Evolutionary conservation across 1,140 invertebrate genomes (phyloP).

Genomic region (Palaemon carinicauda): DNA sequence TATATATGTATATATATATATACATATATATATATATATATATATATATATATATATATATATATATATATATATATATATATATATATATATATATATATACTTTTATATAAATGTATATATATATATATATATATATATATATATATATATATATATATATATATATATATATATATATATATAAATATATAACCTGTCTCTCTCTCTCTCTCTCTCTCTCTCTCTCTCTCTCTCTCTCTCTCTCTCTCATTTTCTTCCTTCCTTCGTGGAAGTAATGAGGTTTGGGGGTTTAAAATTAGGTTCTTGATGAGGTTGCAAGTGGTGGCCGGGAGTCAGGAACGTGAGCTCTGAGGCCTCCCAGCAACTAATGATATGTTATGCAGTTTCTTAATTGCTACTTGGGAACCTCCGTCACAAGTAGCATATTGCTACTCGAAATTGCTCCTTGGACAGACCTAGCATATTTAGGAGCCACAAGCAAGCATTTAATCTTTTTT

Average conservation of each 20-base stretch:
- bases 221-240: background rate
- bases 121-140: background rate
- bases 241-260: background rate
- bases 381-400: background rate
- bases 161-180: constrained; percentile 5
- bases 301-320: background rate
- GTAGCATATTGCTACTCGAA: too few relatives aligned
- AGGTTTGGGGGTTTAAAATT: background rate
- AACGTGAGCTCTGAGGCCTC: background rate
- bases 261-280: background rate
- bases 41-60: background rate
- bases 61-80: background rate
- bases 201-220: constrained; percentile 7
- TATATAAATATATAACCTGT: constrained; percentile 11
- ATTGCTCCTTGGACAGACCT: too few relatives aligned
- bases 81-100: background rate
- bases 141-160: background rate
- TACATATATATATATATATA: constrained; percentile 1
- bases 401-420: too few relatives aligned
- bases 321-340: background rate
- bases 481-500: background rate
- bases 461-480: too few relatives aligned
- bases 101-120: background rate
- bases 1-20: background rate
- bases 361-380: background rate